Conservation (phyloP, 2,797 vertebrate genomes). For the Manis javanica region DNA sequence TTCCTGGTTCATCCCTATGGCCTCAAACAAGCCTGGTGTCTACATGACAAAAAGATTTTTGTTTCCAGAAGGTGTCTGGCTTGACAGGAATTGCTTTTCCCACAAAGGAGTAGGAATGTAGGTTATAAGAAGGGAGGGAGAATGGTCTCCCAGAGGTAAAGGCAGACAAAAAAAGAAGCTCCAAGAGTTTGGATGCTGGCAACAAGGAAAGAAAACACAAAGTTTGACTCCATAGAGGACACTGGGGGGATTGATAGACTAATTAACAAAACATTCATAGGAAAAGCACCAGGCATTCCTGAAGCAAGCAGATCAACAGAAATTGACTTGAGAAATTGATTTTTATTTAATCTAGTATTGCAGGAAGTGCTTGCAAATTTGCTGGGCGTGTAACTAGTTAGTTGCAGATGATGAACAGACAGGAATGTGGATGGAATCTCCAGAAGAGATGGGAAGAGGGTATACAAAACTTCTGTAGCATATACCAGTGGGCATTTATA, state of each 20-base stretch:
- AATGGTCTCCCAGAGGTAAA: background rate
- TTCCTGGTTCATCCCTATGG: background rate
- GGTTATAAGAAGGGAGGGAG: background rate
- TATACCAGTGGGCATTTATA: background rate
- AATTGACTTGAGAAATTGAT: background rate
- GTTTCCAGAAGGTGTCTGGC: background rate
- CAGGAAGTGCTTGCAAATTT: background rate
- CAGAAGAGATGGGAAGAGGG: background rate
- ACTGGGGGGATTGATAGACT: background rate
- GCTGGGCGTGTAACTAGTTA: background rate
- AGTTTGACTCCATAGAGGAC: background rate
- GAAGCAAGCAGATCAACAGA: background rate
- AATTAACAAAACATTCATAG: background rate
- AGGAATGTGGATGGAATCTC: background rate
- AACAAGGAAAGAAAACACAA: background rate
- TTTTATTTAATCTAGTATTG: background rate
- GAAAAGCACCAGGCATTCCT: background rate
- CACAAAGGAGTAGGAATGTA: background rate
- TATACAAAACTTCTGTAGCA: background rate
- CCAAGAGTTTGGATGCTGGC: background rate
- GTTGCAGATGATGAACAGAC: background rate
- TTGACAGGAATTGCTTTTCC: background rate
- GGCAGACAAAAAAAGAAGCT: background rate
- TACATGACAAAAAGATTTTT: slow-evolving; percentile 16
- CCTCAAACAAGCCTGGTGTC: background rate